Evolutionary conservation across 2,113 vertebrate species (phyloP), one percentile per base, ranked within the genome.

Genomic region (Onychorhynchus coronatus): DNA sequence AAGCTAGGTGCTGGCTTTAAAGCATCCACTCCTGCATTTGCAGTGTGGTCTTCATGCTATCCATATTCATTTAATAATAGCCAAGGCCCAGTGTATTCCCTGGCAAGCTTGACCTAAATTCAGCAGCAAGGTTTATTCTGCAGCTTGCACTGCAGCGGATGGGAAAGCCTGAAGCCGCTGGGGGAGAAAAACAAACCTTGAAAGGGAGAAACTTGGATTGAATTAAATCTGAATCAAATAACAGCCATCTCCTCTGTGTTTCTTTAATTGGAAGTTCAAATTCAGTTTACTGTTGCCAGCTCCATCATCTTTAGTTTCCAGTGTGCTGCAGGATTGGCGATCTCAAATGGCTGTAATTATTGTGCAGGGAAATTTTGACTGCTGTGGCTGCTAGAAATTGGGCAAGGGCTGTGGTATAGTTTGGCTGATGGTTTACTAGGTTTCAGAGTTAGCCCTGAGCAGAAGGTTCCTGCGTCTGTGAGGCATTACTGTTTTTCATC

Each of bases 71-170:
- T 85, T 81, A 89, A 72, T 70, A 78, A 88, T n/a, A 90, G 49
- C 33, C 58, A 81, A 73, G 58, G 67, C 44, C 49, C 37, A 1
- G 4, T 59, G 58, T 91, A 62, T 71, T 97, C 86, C 67, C 62
- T 74, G 72, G 46, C 49, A 95, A 95, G 59, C 59, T 44, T 96
- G 92, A 95, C 89, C 93, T 96, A 92, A 92, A 96, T 94, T 91
- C 21, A 1, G 37, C 50, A 93, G 67, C 73, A 72, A 82, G 49
- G 76, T 77, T 87, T 83, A 46, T 71, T 91, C 75, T 73, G 56
- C 74, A 75, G 46, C n/a, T 89, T 46, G 44, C 63, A 31, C 55
- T 92, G 84, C 91, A 97, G 53, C 0, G 6, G 47, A 47, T 79
- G 27, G 62, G 59, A 77, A 66, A 85, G 37, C 33, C 81, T 74